Evolutionary conservation across 2,797 vertebrate species (phyloP), one percentile per base, ranked within the genome.

Genomic region (Capromys pilorides): DNA sequence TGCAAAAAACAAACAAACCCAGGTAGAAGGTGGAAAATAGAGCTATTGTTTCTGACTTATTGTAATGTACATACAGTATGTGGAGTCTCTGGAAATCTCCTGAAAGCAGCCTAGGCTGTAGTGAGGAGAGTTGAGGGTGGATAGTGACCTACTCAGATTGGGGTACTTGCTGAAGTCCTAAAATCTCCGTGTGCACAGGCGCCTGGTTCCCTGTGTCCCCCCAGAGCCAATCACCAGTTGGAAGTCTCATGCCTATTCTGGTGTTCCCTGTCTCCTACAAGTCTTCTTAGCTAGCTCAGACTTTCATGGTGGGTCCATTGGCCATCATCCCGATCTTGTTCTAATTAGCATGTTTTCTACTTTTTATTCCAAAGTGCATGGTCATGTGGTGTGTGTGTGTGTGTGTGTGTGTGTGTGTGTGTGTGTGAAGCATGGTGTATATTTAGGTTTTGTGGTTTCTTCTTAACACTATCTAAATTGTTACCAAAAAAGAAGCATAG

Each of bases 361-460:
- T 59, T 88, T 87, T 49, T 62, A 0, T 61, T 59, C 45, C 86
- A 26, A 85, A n/a, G 45, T 86, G 59, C 21, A 54, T n/a, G 36
- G 21, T 49, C 26, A 6, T 45, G 45, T 62, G 11, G 4, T n/a
- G n/a, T n/a, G n/a, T n/a, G n/a, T n/a, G n/a, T n/a, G n/a, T n/a
- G n/a, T n/a, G n/a, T n/a, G n/a, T n/a, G n/a, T n/a, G n/a, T n/a
- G n/a, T n/a, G n/a, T n/a, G n/a, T n/a, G n/a, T n/a, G n/a, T n/a
- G n/a, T n/a, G 0, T 3, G 0, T 33, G 59, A 22, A 41, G 6
- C 11, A 4, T 66, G 11, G 21, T 18, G 18, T 64, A n/a, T 71
- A 26, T 57, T 89, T 45, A 83, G 33, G 4, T 13, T 79, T 82
- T 91, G 49, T 54, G 19, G 73, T 33, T 84, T 85, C 67, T 92